Base-by-base conservation (phyloP, 2,797 vertebrate genomes). In the Forpus xanthops region DNA sequence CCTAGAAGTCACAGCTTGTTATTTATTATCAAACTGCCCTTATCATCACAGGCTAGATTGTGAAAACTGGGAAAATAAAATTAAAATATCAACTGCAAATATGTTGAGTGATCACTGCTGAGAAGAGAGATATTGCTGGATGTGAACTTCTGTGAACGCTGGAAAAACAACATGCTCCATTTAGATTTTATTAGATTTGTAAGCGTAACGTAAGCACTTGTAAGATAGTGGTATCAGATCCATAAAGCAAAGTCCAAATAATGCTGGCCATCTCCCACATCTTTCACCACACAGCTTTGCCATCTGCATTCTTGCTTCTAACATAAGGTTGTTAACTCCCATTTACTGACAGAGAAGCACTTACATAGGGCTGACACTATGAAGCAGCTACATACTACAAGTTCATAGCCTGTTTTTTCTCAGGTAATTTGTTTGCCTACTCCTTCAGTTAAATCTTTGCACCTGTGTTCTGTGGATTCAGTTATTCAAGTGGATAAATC, bases 61-160 rank as follows among this genome's bases (percentile, higher is more conserved):
- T 65, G 52, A 88, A 80, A 92, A 52, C 28, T 41, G 25, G 28
- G 19, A 78, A 90, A 88, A 41, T 23, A 55, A 77, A 90, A 75
- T 37, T 49, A 79, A 74, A 68, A 71, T 6, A 17, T 60, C 58
- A 85, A 17, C 27, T 62, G 58, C 58, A 93, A 87, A 52, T 23
- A 35, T 9, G 62, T 50, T 12, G 20, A 79, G n/a, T 8, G 31
- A 73, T 35, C 18, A 8, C 42, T 62, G 58, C 35, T 53, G 66
- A 52, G 52, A 74, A 66, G 35, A 70, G 4, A 72, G 47, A 33
- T 53, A 20, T 9, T 64, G 53, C 45, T 74, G 12, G 31, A 4
- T 5, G 5, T 18, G 39, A 81, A 15, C 47, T 89, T 71, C 41
- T 27, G 58, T 18, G 66, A 47, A 33, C 35, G n/a, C 7, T 15